Base-by-base conservation (phyloP, 2,797 vertebrate genomes). In the Sus cebifrons region DNA sequence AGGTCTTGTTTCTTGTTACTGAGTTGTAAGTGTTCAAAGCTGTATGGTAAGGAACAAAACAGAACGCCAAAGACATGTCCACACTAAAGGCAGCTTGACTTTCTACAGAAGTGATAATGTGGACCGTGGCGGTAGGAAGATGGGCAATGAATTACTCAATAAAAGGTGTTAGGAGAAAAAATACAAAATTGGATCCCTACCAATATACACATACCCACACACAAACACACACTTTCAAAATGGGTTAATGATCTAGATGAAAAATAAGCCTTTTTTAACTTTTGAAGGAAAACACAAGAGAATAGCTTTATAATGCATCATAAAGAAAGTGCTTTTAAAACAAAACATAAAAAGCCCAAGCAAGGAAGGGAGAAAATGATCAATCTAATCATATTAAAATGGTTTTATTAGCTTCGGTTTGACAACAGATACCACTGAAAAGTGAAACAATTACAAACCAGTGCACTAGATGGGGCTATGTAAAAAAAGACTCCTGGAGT, bases 251-350 rank as follows among this genome's bases (percentile, higher is more conserved):
- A 70, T 14, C 25, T 25, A 67, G 5, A 64, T 4, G 60, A 95
- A 89, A 54, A 94, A 23, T 18, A 91, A 89, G 93, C 86, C 54
- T 65, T 86, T 70, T 70, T 14, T 62, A 89, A 86, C 13, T 70
- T 85, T 64, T 75, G 18, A 82, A 49, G 77, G 56, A 78, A 96
- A 71, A 77, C 17, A 70, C 29, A 85, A 60, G 32, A 92, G 11
- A 65, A 79, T 58, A 86, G 6, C 16, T 82, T 73, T 87, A n/a
- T 62, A 65, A 65, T 13, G 15, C 23, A 32, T 44, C 20, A 23
- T 77, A 89, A 17, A 70, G 60, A 82, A 77, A 86, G 12, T 56
- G 25, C 13, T 94, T 86, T 81, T 58, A 74, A 81, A 65, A 65
- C 10, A 74, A 87, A 65, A 79, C n/a, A 23, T 40, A 29, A 52